These are phyloP conservation scores for Anser cygnoides DNA, from an alignment of 2,113 vertebrate genomes.

Conservation along the genomic window DNA sequence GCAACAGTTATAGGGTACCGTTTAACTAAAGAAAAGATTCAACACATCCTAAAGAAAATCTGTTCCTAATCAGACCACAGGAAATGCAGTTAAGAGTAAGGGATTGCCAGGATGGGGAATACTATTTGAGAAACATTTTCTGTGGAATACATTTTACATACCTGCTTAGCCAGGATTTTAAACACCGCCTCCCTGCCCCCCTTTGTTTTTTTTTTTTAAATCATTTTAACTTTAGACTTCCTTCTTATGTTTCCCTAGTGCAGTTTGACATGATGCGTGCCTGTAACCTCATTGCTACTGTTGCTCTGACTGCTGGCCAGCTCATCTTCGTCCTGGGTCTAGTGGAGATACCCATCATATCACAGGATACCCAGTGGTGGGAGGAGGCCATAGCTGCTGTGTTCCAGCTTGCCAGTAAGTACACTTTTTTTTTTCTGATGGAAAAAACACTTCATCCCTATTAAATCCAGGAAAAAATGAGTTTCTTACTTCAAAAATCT, in stretches of 20 bases:
- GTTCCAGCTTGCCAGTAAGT: constrained; percentile 98
- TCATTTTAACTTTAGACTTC: neutral
- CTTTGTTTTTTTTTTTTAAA: neutral
- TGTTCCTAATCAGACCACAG: neutral
- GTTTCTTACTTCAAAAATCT: neutral
- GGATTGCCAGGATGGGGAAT: neutral
- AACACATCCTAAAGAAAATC: neutral
- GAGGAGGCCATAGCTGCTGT: constrained; percentile 97
- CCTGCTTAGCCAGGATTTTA: neutral
- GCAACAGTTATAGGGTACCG: neutral
- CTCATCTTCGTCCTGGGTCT: constrained; percentile 93
- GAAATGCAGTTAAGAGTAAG: neutral
- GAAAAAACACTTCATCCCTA: neutral
- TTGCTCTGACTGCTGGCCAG: constrained; percentile 91
- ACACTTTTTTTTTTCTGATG: neutral
- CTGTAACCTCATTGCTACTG: constrained; percentile 95
- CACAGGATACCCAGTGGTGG: constrained; percentile 96
- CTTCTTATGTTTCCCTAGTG: constrained; percentile 76
- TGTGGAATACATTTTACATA: neutral
- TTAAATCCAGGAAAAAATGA: neutral
- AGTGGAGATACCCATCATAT: constrained; percentile 86
- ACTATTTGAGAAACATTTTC: neutral
- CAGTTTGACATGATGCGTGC: constrained; percentile 99
- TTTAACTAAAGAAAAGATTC: neutral
- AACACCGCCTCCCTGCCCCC: too few species aligned